Evolutionary conservation across 35 echinoderm and acorn worm genomes (phyloP), one percentile per base, ranked within the genome.

Genomic region (Apostichopus californicus): DNA sequence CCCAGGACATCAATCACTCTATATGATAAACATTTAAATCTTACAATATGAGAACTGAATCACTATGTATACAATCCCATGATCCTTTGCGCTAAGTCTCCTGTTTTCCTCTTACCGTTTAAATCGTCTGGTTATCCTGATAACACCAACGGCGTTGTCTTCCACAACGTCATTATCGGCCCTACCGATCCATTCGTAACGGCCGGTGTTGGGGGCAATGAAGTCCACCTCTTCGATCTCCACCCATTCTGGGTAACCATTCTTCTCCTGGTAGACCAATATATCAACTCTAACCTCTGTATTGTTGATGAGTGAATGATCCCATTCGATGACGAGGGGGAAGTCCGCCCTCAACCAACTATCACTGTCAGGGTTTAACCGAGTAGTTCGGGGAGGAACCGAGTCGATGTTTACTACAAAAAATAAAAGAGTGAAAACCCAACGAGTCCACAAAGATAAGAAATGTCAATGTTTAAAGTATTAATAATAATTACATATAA

Each of bases 311-410:
- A 94, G 55, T 9, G 46, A 63, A 4, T 81, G 54, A 63, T 98
- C 94, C 96, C 96, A 98, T 73, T 98, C 96, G 9, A 98, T 98
- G 64, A 90, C 91, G 18, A 98, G 90, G 9, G 92, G 89, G 5
- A 94, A 90, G 55, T 98, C 94, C 18, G 92, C 89, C 18, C 90
- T 52, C 65, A 95, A 65, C 96, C 96, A 98, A 0, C 94, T 86
- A 6, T 98, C 96, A 18, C 96, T 93, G 94, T 98, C 92, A 20
- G 96, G 96, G 65, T 95, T 98, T 11, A 98, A 57, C 2, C 96
- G 92, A 26, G 24, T 94, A 6, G 94, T 91, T 11, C 83, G 53
- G 54, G 88, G 85, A 3, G 96, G 96, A 12, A 93, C 79, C 12
- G 94, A 91, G 14, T 93, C 93, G 52, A 97, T 94, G 56, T 97